phyloP scores from a whole-genome alignment of 64 coral and sea anemone species.

The Platygyra sinensis region DNA sequence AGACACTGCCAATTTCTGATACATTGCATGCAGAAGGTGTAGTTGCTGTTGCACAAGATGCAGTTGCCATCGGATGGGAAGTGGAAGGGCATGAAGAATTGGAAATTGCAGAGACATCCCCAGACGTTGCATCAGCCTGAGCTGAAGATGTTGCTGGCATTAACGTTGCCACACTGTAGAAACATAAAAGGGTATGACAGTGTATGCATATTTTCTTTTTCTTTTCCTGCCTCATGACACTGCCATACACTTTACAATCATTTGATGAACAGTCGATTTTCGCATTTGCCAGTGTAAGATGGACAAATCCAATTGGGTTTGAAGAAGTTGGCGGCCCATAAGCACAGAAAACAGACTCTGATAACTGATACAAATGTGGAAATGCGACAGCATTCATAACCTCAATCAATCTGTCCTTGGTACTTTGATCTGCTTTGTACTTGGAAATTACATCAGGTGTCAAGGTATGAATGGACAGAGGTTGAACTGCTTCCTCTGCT shows the following conservation, averaged over 20 bases:
- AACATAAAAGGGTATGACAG: constrained; percentile 34
- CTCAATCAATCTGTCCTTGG: not conserved
- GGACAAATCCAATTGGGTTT: constrained; percentile 46
- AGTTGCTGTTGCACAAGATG: not conserved
- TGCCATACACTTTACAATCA: constrained; percentile 18
- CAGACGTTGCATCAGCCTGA: not conserved
- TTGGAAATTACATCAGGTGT: not conserved
- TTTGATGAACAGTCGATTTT: constrained; percentile 1
- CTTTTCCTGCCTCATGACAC: constrained; percentile 5
- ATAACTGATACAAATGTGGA: not conserved
- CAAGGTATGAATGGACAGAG: not conserved
- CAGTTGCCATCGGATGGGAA: not conserved
- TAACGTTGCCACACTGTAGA: not conserved
- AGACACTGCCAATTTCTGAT: not conserved
- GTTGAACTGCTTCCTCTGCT: not conserved
- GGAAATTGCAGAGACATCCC: too few relatives aligned
- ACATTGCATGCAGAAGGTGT: not conserved
- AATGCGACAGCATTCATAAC: not conserved
- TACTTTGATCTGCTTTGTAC: not conserved
- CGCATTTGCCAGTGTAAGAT: not conserved
- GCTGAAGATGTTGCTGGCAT: not conserved
- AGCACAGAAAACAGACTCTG: not conserved
- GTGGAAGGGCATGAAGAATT: not conserved
- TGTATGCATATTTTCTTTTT: constrained; percentile 18
- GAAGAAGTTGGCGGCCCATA: constrained; percentile 20